phyloP scores from a whole-genome alignment of 1,140 invertebrate species.

The Cylas formicarius region DNA sequence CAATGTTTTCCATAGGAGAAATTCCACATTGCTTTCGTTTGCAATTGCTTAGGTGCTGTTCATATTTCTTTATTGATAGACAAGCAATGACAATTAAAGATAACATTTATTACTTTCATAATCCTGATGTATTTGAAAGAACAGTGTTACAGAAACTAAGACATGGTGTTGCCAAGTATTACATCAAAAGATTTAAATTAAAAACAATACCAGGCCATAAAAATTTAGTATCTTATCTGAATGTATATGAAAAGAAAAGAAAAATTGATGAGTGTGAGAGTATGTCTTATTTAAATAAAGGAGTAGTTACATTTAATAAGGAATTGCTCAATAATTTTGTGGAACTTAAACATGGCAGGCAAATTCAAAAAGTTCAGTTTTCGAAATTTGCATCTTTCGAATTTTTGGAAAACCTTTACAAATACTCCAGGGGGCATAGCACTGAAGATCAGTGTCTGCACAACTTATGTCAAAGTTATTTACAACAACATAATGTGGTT shows the following conservation, averaged over 20 bases:
- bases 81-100: slow-evolving; percentile 58
- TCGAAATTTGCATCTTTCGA: slow-evolving; percentile 22
- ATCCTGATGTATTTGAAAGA: slow-evolving; percentile 42
- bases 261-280: slow-evolving; percentile 5
- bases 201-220: slow-evolving; percentile 19
- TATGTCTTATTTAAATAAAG: background rate
- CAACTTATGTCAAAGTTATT: slow-evolving; percentile 8
- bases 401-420: slow-evolving; percentile 12
- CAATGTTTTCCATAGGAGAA: slow-evolving; percentile 54
- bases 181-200: slow-evolving; percentile 25
- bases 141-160: slow-evolving; percentile 22
- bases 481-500: slow-evolving; percentile 14
- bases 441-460: slow-evolving; percentile 18
- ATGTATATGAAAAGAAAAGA: slow-evolving; percentile 7
- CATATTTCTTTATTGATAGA: slow-evolving; percentile 54
- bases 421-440: slow-evolving; percentile 8
- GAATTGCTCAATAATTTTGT: slow-evolving; percentile 9
- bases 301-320: slow-evolving; percentile 4
- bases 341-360: slow-evolving; percentile 14
- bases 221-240: slow-evolving; percentile 16
- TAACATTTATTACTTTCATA: slow-evolving; percentile 55
- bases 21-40: slow-evolving; percentile 61
- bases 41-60: slow-evolving; percentile 60
- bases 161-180: slow-evolving; percentile 25
- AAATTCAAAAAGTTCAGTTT: slow-evolving; percentile 17